Evolutionary conservation across 23 tunicate genomes (phyloP).

Genomic region (Phallusia fumigata): DNA sequence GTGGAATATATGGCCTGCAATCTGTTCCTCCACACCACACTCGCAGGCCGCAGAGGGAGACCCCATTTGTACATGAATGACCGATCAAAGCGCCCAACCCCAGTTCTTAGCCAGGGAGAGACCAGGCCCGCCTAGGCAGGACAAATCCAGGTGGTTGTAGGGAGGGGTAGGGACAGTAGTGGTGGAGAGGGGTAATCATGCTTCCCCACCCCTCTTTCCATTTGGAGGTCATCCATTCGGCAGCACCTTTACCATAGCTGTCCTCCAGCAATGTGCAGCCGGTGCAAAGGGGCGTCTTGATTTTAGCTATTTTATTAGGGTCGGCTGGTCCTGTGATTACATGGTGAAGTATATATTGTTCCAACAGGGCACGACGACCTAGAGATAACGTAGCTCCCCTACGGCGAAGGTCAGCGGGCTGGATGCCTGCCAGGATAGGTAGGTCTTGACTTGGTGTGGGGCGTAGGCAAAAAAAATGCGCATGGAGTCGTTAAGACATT

Average conservation of each 20-base stretch:
- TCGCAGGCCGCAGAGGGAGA: constrained; percentile 11
- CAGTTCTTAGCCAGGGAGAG: constrained; percentile 12
- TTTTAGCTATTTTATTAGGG: background rate
- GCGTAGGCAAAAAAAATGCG: constrained; percentile 10
- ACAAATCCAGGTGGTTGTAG: constrained; percentile 8
- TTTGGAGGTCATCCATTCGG: background rate
- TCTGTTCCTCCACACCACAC: constrained; percentile 38
- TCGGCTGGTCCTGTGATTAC: background rate
- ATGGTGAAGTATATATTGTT: background rate
- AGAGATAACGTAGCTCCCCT: constrained; percentile 6
- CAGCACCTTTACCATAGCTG: background rate
- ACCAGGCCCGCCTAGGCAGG: constrained; percentile 21
- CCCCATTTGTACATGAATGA: constrained; percentile 39
- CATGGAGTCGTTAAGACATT: constrained; percentile 17
- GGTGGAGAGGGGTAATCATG: background rate
- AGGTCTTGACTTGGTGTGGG: constrained; percentile 25
- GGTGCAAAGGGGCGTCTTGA: background rate
- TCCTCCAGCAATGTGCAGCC: background rate
- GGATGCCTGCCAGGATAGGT: constrained; percentile 22
- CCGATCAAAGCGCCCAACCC: constrained; percentile 28
- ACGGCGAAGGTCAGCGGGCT: constrained; percentile 23
- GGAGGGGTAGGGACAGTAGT: background rate
- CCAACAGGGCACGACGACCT: constrained; percentile 13
- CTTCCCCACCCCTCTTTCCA: constrained; percentile 4
- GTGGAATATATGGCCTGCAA: constrained; percentile 10